These are phyloP conservation scores for Danio jaintianensis DNA, from an alignment of 2,797 vertebrate genomes.

Conservation along the genomic window DNA sequence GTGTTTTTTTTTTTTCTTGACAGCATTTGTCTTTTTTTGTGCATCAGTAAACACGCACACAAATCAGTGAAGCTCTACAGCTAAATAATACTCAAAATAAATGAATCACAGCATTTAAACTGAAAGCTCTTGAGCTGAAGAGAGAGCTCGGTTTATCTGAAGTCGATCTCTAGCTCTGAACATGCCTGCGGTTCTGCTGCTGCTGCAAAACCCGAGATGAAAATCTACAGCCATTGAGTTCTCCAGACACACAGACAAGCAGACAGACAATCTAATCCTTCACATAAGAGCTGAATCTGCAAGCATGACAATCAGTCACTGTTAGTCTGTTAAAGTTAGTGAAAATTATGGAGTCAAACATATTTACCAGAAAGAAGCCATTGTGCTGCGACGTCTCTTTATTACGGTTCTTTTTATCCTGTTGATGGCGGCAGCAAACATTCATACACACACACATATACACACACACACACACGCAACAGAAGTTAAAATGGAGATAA, in stretches of 20 bases:
- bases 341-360: slow-evolving; percentile 54
- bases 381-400: slow-evolving; percentile 62
- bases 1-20: neutral
- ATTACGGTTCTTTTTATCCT: slow-evolving; percentile 65
- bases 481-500: slow-evolving; percentile 28
- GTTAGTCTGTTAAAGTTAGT: slow-evolving; percentile 44
- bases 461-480: slow-evolving; percentile 34
- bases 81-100: neutral
- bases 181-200: neutral
- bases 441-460: slow-evolving; percentile 11
- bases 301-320: slow-evolving; percentile 25
- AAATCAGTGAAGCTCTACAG: neutral
- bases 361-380: slow-evolving; percentile 65
- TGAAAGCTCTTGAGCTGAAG: neutral
- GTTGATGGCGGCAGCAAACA: slow-evolving; percentile 44
- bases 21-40: neutral
- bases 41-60: neutral
- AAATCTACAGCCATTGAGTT: neutral
- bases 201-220: neutral
- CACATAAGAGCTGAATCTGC: slow-evolving; percentile 9
- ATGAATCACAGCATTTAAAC: neutral
- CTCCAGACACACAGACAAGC: neutral
- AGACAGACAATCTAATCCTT: slow-evolving; percentile 22
- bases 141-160: slow-evolving; percentile 9
- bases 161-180: neutral